Evolutionary conservation across 2,888 invertebrate genomes (phyloP), one percentile per base, ranked within the genome.

Genomic region (Argyresthia albistria): DNA sequence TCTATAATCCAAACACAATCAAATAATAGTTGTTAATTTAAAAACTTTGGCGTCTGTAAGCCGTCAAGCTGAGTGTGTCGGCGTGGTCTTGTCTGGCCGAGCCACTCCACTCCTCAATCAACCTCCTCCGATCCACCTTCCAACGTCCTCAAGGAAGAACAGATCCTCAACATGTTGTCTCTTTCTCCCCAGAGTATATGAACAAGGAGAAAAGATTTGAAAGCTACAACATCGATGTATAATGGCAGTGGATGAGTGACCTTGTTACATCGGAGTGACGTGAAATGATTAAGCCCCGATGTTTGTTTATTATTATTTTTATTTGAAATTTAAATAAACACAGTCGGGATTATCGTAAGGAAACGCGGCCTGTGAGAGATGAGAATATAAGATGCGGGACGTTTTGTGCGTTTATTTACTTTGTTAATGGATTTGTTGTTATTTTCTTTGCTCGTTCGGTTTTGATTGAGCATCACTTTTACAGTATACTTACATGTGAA

Each of bases 241-340:
- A 2, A 25, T 6, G 3, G 25, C 25, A 25, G 25, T 25, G 25
- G 25, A 25, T 25, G 25, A 2, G 6, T 6, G 3, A 25, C 25
- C 25, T 25, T 25, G 25, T 25, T 25, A 25, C 67, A 67, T 64
- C 65, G 67, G 65, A 60, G 71, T 75, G 79, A 80, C 82, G 69
- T 65, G 73, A 80, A 72, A 78, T 84, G 84, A 84, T 86, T 86
- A 83, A 72, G 72, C 64, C 65, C 60, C 70, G 25, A 12, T 47
- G 47, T 47, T 47, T 47, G 47, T 47, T 47, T 47, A n/a, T 47
- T 35, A 47, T 47, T 47, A 47, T 47, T 47, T 47, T 47, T 47
- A 47, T 47, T 47, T 47, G 35, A 46, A 46, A 35, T 46, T 46
- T 47, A 47, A 47, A 47, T 35, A 47, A 45, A 45, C 45, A 45